Conservation (phyloP, 2,888 invertebrate species). For the Noctua fimbriata region DNA sequence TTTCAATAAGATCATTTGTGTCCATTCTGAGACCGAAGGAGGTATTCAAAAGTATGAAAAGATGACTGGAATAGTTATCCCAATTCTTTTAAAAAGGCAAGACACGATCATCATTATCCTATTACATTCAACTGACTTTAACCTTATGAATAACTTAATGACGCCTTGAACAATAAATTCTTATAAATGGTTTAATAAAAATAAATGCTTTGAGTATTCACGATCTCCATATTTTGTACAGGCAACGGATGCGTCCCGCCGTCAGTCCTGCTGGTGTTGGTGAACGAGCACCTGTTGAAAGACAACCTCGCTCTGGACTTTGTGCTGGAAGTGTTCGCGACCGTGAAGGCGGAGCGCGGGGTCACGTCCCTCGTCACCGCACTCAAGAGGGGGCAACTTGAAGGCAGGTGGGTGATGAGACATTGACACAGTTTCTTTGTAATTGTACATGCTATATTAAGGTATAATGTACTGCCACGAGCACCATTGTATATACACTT, state of each 20-base stretch:
- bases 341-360: conserved; percentile 97
- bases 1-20: neutral
- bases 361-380: conserved; percentile 95
- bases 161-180: neutral
- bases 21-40: neutral
- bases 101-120: fast-evolving
- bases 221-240: conserved; percentile 66
- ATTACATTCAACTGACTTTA: neutral
- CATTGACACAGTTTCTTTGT: neutral
- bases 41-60: too few relatives aligned
- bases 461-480: too few relatives aligned
- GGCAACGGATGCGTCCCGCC: conserved; percentile 97
- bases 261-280: conserved; percentile 95
- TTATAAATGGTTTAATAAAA: neutral
- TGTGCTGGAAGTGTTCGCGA: conserved; percentile 97
- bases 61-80: neutral
- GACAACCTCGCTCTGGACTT: conserved; percentile 98
- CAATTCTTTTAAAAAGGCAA: neutral
- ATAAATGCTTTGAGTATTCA: neutral
- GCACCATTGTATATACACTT: too few relatives aligned
- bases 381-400: conserved; percentile 96
- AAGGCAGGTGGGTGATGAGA: conserved; percentile 88
- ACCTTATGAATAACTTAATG: neutral
- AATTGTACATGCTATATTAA: too few relatives aligned
- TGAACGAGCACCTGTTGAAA: conserved; percentile 98